Evolutionary conservation across 2,797 vertebrate species (phyloP).

Genomic region (Chiloscyllium punctatum): DNA sequence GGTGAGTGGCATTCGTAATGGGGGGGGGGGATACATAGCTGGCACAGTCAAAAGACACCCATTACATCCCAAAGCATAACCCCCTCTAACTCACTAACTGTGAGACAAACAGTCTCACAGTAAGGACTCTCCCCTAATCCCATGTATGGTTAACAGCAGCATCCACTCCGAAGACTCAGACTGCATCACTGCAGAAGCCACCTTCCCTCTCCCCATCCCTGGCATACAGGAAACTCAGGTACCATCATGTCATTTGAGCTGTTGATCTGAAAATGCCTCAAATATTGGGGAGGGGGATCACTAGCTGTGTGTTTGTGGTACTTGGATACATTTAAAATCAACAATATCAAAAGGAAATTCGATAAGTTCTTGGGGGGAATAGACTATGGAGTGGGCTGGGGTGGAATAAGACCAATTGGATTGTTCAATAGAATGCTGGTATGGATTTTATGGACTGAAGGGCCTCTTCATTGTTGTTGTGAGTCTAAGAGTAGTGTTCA

Average conservation of each 20-base stretch:
- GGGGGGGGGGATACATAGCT: neutral
- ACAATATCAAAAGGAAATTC: too few species aligned
- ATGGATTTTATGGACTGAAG: too few species aligned
- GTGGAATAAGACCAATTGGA: too few species aligned
- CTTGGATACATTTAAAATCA: neutral
- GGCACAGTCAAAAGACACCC: neutral
- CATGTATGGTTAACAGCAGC: neutral
- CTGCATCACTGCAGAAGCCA: neutral
- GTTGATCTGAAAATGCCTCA: neutral
- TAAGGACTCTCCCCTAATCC: neutral
- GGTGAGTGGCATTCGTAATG: neutral
- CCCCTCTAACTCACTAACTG: neutral
- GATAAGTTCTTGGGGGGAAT: too few species aligned
- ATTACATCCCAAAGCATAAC: neutral
- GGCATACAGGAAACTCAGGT: neutral
- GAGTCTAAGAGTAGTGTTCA: neutral
- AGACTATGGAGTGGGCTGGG: too few species aligned
- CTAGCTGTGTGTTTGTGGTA: neutral
- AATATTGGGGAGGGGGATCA: neutral
- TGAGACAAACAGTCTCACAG: neutral
- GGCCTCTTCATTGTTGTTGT: too few species aligned
- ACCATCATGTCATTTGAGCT: neutral
- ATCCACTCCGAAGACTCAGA: neutral
- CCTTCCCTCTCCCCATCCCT: too few species aligned
- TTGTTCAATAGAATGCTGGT: too few species aligned